Evolutionary conservation across 2,113 vertebrate species (phyloP), one percentile per base, ranked within the genome.

Genomic region (Galbula dea): DNA sequence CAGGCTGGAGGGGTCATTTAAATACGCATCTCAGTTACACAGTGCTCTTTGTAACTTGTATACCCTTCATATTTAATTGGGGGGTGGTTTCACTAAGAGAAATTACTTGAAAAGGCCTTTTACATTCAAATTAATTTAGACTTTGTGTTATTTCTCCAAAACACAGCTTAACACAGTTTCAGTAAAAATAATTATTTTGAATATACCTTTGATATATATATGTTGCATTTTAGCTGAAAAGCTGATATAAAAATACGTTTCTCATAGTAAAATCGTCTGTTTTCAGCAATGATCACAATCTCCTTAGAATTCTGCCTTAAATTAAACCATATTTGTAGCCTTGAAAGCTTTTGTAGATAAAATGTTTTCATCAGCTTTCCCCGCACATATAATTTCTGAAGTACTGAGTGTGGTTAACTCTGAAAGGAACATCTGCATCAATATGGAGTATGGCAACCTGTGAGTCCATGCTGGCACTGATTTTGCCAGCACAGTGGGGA

Each of bases 371-470:
- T 82, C 77, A 82, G 48, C 81, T 90, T 86, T 90, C 69, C 43
- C n/a, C 39, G 48, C 49, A 61, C 17, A 29, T 76, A 65, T 43
- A 84, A 78, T 90, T 93, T 90, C 85, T 72, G 77, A 90, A 68
- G 78, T 65, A 57, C 43, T 59, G 61, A 4, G 30, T 30, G 46
- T 57, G 32, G 61, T 86, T 83, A 71, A 10, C 39, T 37, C 45
- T 75, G 36, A 86, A 91, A 93, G 68, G 73, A 90, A 93, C 79
- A 88, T 91, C 88, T 94, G 92, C 69, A 82, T 73, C 54, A 69
- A 48, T 45, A 49, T 12, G 32, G 73, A 52, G 27, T 13, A 37
- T 24, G 62, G 88, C 48, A 84, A 72, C 83, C 90, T 81, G 71
- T 12, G 29, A 65, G 69, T 45, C 66, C 32, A 0, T 32, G 69